These are phyloP conservation scores for Brachyrhaphis roseni DNA, from an alignment of 2,797 vertebrate genomes.

Conservation along the genomic window DNA sequence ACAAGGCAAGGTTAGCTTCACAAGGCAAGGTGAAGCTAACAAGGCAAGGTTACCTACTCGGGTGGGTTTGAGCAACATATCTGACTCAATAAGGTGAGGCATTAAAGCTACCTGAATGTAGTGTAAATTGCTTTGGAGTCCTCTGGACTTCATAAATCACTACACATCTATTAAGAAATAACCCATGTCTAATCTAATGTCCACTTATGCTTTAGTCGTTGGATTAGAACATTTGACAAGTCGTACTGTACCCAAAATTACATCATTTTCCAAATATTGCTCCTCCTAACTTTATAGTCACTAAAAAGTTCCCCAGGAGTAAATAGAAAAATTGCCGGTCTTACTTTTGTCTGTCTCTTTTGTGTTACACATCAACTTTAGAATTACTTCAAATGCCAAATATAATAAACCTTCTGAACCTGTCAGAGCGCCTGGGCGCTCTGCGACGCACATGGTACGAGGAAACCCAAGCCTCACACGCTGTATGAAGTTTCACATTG, in stretches of 20 bases:
- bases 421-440: conserved; percentile 15
- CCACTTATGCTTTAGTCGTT: not conserved
- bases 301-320: not conserved
- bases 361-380: conserved; percentile 35
- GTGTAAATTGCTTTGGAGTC: not conserved
- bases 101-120: not conserved
- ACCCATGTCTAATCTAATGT: not conserved
- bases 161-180: not conserved
- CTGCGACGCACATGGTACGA: conserved; percentile 44
- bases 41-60: not conserved
- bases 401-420: conserved; percentile 42
- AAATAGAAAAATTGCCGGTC: not conserved
- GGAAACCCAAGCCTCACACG: conserved; percentile 40
- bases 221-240: not conserved
- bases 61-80: not conserved
- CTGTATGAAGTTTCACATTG: conserved; percentile 59
- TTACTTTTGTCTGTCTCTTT: conserved; percentile 25
- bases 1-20: too few species aligned
- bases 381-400: conserved; percentile 53
- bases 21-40: too few species aligned
- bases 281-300: not conserved
- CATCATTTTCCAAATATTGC: not conserved
- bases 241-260: not conserved
- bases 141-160: not conserved
- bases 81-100: not conserved